A percentile compares a stretch with the other conserved stretches of the same genome.
phyloP scores from a whole-genome alignment of 2,797 vertebrate genomes.

The Streptopelia turtur region DNA sequence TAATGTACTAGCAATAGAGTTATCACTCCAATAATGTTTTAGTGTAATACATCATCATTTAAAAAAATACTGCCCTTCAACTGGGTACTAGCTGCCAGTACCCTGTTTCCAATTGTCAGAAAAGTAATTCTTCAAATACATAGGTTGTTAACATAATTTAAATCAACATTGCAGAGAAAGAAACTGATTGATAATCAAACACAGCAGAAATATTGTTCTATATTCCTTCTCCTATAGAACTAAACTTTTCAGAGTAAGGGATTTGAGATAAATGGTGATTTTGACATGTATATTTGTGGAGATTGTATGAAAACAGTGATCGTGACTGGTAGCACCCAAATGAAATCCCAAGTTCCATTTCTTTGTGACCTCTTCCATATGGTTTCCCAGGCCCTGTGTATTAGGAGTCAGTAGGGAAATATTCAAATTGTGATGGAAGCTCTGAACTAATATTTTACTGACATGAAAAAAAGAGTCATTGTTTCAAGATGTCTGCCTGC shows the following conservation, averaged over 20 bases:
- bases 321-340: neutral
- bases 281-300: neutral
- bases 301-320: neutral
- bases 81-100: neutral
- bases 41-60: neutral
- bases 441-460: neutral
- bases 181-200: neutral
- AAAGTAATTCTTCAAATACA: neutral
- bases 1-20: neutral
- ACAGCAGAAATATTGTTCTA: neutral
- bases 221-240: neutral
- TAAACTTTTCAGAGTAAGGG: neutral
- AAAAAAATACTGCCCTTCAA: neutral
- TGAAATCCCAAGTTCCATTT: neutral
- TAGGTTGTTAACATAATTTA: neutral
- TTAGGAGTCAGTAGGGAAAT: neutral
- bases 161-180: neutral
- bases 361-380: neutral
- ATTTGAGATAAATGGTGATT: neutral
- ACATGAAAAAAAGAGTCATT: neutral
- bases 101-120: neutral
- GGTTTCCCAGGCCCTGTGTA: neutral
- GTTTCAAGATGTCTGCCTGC: neutral
- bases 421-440: neutral
- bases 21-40: neutral